These are phyloP conservation scores for Thymallus thymallus DNA, from an alignment of 2,113 vertebrate genomes.

Conservation along the genomic window DNA sequence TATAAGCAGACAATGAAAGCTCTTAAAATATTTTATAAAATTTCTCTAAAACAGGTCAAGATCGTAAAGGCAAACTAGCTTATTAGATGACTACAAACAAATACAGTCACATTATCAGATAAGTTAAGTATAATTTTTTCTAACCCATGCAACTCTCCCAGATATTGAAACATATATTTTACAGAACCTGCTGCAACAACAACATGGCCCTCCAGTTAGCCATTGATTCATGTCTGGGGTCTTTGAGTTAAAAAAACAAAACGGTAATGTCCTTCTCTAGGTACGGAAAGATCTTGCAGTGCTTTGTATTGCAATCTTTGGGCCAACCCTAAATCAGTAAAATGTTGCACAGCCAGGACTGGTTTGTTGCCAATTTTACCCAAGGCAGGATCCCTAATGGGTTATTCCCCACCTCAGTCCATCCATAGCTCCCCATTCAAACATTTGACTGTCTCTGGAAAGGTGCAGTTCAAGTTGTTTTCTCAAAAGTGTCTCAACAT, in stretches of 20 bases:
- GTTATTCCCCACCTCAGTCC: slow-evolving; percentile 55
- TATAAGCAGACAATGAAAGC: too few relatives aligned
- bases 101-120: too few relatives aligned
- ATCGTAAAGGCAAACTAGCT: too few relatives aligned
- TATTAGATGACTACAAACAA: too few relatives aligned
- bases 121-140: too few relatives aligned
- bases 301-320: slow-evolving; percentile 63
- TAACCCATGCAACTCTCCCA: neutral
- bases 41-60: too few relatives aligned
- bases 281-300: slow-evolving; percentile 58
- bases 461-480: slow-evolving; percentile 69
- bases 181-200: slow-evolving; percentile 13
- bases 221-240: slow-evolving; percentile 66
- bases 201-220: slow-evolving; percentile 61
- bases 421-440: slow-evolving; percentile 63
- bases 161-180: neutral
- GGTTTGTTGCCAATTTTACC: slow-evolving; percentile 69
- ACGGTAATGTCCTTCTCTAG: slow-evolving; percentile 67
- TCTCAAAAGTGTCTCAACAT: slow-evolving; percentile 56
- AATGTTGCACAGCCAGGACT: slow-evolving; percentile 50
- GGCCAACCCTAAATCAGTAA: slow-evolving; percentile 66
- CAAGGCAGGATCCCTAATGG: slow-evolving; percentile 65
- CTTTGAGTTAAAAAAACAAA: slow-evolving; percentile 56
- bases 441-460: slow-evolving; percentile 64
- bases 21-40: too few relatives aligned